A percentile compares a stretch with the other conserved stretches of the same genome.
These are phyloP conservation scores for Sebastes nivosus DNA, from an alignment of 2,797 vertebrate genomes.

Conservation along the genomic window DNA sequence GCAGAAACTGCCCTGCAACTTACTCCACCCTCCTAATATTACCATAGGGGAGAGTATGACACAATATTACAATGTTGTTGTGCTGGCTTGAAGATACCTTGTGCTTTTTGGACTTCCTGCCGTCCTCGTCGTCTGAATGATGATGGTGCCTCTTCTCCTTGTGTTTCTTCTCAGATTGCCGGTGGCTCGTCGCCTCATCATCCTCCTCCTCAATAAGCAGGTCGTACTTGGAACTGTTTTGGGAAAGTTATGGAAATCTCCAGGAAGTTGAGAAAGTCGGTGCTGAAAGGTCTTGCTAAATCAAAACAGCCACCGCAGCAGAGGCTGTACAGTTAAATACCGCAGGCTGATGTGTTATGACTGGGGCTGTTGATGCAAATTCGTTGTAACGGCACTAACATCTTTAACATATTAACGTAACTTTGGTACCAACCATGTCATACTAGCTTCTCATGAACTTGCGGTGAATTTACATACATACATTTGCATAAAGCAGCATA, in stretches of 20 bases:
- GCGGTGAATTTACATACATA: no score
- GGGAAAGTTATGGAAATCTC: conserved; percentile 78
- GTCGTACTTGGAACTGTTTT: conserved; percentile 88
- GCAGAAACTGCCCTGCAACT: not conserved
- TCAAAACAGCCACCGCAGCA: not conserved
- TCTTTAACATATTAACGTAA: no score
- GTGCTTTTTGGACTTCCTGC: conserved; percentile 85
- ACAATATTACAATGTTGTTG: not conserved
- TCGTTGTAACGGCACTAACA: no score
- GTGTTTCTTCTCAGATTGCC: conserved; percentile 85
- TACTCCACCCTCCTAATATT: not conserved
- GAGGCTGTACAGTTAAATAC: not conserved
- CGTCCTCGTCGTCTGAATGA: conserved; percentile 87
- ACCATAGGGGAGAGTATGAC: not conserved
- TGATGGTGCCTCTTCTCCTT: conserved; percentile 88
- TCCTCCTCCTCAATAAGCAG: conserved; percentile 91
- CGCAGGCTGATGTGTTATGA: not conserved
- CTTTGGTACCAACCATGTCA: no score
- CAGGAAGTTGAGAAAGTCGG: not conserved
- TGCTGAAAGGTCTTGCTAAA: not conserved
- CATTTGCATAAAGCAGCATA: no score
- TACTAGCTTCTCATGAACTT: no score
- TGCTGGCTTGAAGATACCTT: conserved; percentile 80
- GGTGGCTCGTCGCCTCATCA: conserved; percentile 78
- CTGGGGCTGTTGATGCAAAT: no score